A percentile compares a stretch with the other conserved stretches of the same genome.
Conservation (phyloP, 2,888 invertebrate species). For the Dione juno region DNA sequence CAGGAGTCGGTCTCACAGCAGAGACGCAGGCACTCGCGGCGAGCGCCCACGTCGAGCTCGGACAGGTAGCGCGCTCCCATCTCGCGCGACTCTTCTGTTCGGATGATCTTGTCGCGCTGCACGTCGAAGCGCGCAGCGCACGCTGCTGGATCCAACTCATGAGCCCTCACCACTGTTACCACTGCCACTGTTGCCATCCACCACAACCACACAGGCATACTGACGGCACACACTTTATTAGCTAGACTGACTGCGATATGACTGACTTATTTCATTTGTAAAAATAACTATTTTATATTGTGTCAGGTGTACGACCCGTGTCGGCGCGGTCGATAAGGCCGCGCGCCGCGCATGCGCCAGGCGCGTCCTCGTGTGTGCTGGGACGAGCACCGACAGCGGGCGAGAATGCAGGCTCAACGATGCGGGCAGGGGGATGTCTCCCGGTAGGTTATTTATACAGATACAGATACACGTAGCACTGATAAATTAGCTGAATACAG, state of each 20-base stretch:
- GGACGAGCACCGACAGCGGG: not conserved
- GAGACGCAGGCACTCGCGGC: constrained; percentile 91
- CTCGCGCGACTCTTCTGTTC: constrained; percentile 93
- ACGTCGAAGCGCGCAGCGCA: constrained; percentile 92
- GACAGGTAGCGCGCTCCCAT: constrained; percentile 95
- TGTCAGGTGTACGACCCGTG: constrained; percentile 22
- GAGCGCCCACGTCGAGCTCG: constrained; percentile 91
- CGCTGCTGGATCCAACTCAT: constrained; percentile 85
- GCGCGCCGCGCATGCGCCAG: constrained; percentile 60
- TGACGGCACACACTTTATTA: constrained; percentile 37
- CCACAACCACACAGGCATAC: constrained; percentile 52
- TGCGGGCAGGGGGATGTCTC: not conserved
- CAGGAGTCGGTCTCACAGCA: constrained; percentile 94
- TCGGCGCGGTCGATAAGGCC: constrained; percentile 54
- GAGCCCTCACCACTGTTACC: constrained; percentile 60
- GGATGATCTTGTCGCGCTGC: constrained; percentile 94
- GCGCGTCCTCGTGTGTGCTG: not conserved
- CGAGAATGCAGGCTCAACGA: not conserved
- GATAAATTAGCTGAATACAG: constrained; percentile 2
- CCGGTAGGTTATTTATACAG: constrained; percentile 1
- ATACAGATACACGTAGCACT: not conserved
- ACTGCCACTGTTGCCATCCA: constrained; percentile 53
- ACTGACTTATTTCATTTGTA: constrained; percentile 27
- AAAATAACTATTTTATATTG: constrained; percentile 10
- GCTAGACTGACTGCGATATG: constrained; percentile 24